A percentile compares a stretch with the other conserved stretches of the same genome.
Evolutionary conservation across 2,113 vertebrate genomes (phyloP).

Genomic region (Puntigrus tetrazona): DNA sequence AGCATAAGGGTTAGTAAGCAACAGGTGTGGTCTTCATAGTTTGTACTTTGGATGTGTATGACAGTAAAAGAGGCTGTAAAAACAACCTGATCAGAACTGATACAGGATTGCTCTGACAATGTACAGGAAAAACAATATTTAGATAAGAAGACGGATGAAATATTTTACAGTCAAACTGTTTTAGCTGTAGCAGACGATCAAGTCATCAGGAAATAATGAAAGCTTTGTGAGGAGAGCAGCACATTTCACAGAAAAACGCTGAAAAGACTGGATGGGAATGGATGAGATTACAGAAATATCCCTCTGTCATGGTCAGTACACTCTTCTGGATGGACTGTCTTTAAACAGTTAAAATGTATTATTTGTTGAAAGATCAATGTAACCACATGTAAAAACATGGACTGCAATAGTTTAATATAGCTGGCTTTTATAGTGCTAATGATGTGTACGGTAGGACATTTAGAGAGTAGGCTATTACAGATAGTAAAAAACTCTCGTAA

Average conservation of each 20-base stretch:
- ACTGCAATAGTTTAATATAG: background rate
- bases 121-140: background rate
- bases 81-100: constrained; percentile 9
- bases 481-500: too few species aligned
- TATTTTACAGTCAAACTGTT: background rate
- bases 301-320: constrained; percentile 33
- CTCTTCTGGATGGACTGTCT: background rate
- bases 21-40: background rate
- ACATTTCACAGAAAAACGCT: background rate
- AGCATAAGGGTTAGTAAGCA: background rate
- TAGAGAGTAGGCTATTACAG: background rate
- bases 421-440: background rate
- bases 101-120: background rate
- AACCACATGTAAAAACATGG: background rate
- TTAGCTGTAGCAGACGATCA: background rate
- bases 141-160: background rate
- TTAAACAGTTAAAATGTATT: background rate
- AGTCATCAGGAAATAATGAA: background rate
- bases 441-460: background rate
- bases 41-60: constrained; percentile 2
- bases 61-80: constrained; percentile 37
- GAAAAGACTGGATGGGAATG: constrained; percentile 35
- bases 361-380: background rate
- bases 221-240: background rate
- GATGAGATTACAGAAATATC: background rate